Base-by-base conservation (phyloP, 2,113 vertebrate species). In the Hypanus sabinus region DNA sequence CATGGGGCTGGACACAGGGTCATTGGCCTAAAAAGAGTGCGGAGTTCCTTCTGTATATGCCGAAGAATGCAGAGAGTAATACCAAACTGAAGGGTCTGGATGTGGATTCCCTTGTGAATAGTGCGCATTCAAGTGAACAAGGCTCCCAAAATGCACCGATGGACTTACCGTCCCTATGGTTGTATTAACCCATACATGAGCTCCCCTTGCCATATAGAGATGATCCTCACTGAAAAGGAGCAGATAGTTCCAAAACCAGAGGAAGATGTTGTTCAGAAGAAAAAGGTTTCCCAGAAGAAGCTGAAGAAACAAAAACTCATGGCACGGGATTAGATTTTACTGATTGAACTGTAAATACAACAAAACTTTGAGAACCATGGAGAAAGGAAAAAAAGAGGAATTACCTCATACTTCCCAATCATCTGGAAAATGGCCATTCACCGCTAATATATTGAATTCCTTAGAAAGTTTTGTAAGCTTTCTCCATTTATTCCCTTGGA, bases 111-210 rank as follows among this genome's bases (percentile, higher is more conserved):
- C 96, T 99, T 95, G 99, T 99, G 73, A 99, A 99, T 0, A n/a
- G 99, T 99, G 96, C 99, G 99, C 96, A 99, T 99, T 96, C 99
- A 99, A 96, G 99, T 99, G 38, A 99, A 99, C 97, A 99, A 99
- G 95, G 98, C 99, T 14, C 98, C 99, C 36, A 99, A 99, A 95
- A 99, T 99, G 98, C 97, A 98, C 79, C 95, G 99, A 0, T 97
- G 99, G 14, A 99, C 98, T 0, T 99, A 99, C 96, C 96, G 99
- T 5, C 98, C 98, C 0, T 98, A 99, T 0, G 99, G 99, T 0
- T 96, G 99, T 75, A 99, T 99, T 96, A 99, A 99, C 96, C 99
- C 99, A 0, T 99, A 99, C 97, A 99, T 99, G 98, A 99, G 98
- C 96, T 99, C 99, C 3, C 99, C 98, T 0, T 99, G 99, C 96